Evolutionary conservation across 2,888 invertebrate species (phyloP).

Genomic region (Chymomyza caudatula): DNA sequence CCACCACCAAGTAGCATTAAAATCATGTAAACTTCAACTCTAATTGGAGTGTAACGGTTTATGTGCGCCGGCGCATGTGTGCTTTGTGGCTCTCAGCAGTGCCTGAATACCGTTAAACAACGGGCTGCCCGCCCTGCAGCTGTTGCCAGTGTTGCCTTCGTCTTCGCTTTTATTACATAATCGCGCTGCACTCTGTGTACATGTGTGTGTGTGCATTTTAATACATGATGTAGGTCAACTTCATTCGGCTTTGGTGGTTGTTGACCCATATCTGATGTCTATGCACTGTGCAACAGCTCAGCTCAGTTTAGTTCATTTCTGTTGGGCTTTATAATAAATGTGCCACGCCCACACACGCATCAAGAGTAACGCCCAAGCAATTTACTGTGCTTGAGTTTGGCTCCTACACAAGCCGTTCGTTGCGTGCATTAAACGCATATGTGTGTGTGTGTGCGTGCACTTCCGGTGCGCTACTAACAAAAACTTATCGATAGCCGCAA

Average conservation of each 20-base stretch:
- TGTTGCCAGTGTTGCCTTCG: constrained; percentile 21
- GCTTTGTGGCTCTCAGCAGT: constrained; percentile 18
- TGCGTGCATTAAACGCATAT: not conserved
- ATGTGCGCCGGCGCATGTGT: constrained; percentile 59
- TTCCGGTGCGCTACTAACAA: constrained; percentile 18
- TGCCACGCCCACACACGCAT: constrained; percentile 38
- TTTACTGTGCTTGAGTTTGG: constrained; percentile 11
- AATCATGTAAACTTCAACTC: constrained; percentile 32
- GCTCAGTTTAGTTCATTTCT: not conserved
- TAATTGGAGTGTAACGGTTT: constrained; percentile 54
- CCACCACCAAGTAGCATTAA: not conserved
- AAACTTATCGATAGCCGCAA: constrained; percentile 22
- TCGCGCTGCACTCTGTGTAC: constrained; percentile 11
- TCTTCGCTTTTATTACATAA: constrained; percentile 55
- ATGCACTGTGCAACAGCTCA: constrained; percentile 18
- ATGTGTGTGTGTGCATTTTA: constrained; percentile 49
- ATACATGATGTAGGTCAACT: constrained; percentile 65
- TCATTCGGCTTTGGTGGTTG: constrained; percentile 59
- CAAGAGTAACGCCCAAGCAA: constrained; percentile 6
- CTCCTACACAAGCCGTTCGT: not conserved
- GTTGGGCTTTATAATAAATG: constrained; percentile 14
- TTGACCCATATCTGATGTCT: constrained; percentile 62
- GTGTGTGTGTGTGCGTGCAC: not conserved
- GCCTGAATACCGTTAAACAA: constrained; percentile 56
- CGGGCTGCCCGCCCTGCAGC: not conserved